Evolutionary conservation across 1,140 invertebrate genomes (phyloP).

Genomic region (Heterodera carotae): DNA sequence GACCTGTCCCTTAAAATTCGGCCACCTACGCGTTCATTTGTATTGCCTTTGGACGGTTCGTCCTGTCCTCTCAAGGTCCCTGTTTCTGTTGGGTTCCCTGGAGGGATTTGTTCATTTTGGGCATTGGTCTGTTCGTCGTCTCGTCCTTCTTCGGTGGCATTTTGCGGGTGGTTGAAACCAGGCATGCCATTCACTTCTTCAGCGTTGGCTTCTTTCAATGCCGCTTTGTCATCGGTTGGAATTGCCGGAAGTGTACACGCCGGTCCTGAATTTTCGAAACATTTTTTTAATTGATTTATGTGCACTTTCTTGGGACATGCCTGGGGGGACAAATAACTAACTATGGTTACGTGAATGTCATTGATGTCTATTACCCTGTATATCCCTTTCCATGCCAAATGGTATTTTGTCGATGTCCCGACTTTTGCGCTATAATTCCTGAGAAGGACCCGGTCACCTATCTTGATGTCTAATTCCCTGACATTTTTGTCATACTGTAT

Average conservation of each 20-base stretch:
- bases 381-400: constrained; percentile 4
- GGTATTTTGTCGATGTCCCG: constrained; percentile 3
- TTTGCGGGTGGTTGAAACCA: background rate
- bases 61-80: background rate
- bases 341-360: background rate
- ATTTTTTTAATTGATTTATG: constrained; percentile 15
- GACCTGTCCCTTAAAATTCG: too few relatives aligned
- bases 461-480: background rate
- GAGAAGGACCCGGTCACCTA: constrained; percentile 1
- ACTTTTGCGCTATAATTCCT: constrained; percentile 9
- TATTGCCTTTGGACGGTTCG: background rate
- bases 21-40: background rate
- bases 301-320: background rate
- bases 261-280: background rate
- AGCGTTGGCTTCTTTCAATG: background rate
- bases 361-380: background rate
- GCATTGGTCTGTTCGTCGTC: background rate
- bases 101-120: too few relatives aligned
- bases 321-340: background rate
- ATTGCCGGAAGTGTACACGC: background rate
- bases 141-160: background rate
- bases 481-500: constrained; percentile 11
- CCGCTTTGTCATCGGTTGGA: background rate
- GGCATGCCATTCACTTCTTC: constrained; percentile 2
- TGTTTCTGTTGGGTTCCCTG: background rate